A percentile compares a stretch with the other conserved stretches of the same genome.
Evolutionary conservation across 1,140 invertebrate species (phyloP).

Genomic region (Drosophila auraria): DNA sequence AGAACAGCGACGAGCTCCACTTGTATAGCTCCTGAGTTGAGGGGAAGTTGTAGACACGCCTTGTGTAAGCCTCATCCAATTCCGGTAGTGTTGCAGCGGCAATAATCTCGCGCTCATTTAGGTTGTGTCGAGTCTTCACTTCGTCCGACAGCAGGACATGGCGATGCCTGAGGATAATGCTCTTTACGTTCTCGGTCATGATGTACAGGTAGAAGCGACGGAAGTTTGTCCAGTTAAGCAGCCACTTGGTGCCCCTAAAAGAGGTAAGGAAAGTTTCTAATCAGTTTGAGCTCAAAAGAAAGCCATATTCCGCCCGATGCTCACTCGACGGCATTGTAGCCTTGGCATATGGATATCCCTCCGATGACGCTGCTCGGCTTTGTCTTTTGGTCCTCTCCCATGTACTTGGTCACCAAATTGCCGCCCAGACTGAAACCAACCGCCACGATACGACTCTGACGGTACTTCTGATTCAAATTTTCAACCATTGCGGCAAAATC

Average conservation of each 20-base stretch:
- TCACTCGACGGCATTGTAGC: constrained; percentile 95
- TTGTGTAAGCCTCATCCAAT: constrained; percentile 95
- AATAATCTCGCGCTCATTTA: constrained; percentile 93
- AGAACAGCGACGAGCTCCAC: constrained; percentile 92
- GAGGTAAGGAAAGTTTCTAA: neutral
- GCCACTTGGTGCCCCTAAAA: constrained; percentile 90
- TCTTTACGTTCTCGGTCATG: constrained; percentile 96
- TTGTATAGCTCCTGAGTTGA: constrained; percentile 92
- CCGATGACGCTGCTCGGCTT: constrained; percentile 91
- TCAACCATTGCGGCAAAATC: constrained; percentile 93
- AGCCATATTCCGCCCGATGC: neutral
- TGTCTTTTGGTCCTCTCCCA: constrained; percentile 90
- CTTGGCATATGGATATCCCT: constrained; percentile 95
- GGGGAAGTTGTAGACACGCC: constrained; percentile 91
- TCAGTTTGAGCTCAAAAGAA: neutral
- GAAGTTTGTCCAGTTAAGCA: constrained; percentile 95
- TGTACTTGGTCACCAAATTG: constrained; percentile 95
- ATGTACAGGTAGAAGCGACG: constrained; percentile 95
- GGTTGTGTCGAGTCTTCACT: constrained; percentile 88
- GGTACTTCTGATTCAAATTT: constrained; percentile 90
- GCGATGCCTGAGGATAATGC: constrained; percentile 92
- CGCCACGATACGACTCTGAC: constrained; percentile 91
- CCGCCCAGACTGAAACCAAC: constrained; percentile 96
- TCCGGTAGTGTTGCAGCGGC: constrained; percentile 94
- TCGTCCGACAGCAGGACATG: constrained; percentile 91